phyloP scores from a whole-genome alignment of 2,888 invertebrate genomes.

The Blastobasis lacticolella region DNA sequence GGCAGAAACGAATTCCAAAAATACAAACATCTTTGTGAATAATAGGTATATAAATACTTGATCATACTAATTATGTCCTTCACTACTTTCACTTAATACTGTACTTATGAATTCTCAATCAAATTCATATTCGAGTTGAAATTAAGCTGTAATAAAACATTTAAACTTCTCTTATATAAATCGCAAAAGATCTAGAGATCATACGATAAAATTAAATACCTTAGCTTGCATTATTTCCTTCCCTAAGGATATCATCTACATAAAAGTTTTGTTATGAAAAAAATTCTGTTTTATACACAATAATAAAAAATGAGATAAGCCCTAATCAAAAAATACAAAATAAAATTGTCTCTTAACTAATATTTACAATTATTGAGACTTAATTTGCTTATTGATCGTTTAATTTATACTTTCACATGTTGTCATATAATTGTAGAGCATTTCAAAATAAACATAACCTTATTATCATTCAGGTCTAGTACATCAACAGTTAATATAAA shows the following conservation, averaged over 20 bases:
- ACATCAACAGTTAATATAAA: no score
- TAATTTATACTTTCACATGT: no score
- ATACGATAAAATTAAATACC: slow-evolving; percentile 2
- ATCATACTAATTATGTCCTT: no score
- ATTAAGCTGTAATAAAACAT: not conserved
- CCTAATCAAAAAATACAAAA: slow-evolving; percentile 10
- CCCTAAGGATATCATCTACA: slow-evolving; percentile 7
- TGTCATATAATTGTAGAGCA: no score
- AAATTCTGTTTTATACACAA: slow-evolving; percentile 9
- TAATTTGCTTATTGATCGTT: not conserved
- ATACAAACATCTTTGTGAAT: no score
- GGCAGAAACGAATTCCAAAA: no score
- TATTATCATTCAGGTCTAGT: no score
- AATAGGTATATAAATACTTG: no score
- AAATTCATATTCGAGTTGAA: slow-evolving; percentile 2
- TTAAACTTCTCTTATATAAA: not conserved
- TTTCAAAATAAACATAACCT: no score
- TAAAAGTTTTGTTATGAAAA: not conserved
- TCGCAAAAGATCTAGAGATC: not conserved
- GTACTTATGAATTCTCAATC: not conserved
- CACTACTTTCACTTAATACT: not conserved
- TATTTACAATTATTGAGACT: slow-evolving; percentile 15
- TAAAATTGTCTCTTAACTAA: slow-evolving; percentile 5
- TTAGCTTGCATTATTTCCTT: slow-evolving; percentile 1
- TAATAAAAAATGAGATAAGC: slow-evolving; percentile 19